Base-by-base conservation (phyloP, 2,888 invertebrate genomes). In the Tetragonisca angustula region DNA sequence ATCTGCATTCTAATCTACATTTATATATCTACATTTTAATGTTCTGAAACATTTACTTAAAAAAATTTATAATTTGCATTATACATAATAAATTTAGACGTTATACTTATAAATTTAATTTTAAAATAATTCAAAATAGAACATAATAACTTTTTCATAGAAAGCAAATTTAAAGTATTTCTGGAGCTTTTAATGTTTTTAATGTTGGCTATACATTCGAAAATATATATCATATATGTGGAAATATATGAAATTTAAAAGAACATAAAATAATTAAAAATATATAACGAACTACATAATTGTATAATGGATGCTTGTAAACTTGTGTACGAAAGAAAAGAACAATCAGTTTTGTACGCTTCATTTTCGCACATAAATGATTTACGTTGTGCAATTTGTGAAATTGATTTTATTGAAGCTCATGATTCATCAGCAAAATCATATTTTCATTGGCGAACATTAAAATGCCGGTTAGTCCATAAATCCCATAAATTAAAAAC, bases 381-480 rank as follows among this genome's bases (percentile, higher is more conserved):
- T n/a, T 87, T 94, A 27, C 88, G 81, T 73, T 92, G 91, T 54
- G 69, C 91, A 36, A 86, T 90, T 54, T 92, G 92, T 54, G 82
- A 90, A 81, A 87, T 91, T 32, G 90, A 92, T 90, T 79, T 82
- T 4, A 61, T 81, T 11, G 89, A 92, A 69, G 81, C 90, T n/a
- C 80, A 81, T 59, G 89, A 93, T 84, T 88, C 91, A 2, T 90
- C 91, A 11, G 88, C 90, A 5, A 93, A 92, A 84, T 92, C 92
- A 13, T 81, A 88, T 77, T 93, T 90, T 84, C 93, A 93, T 74
- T 91, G 90, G 88, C 91, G 93, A 88, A 90, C 91, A 68, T 87
- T 94, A 72, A 92, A 91, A 75, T 94, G 94, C 90, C 92, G 94
- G 94, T 92, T 85, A 85, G 70, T 19, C 3, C 13, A 11, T 13